Evolutionary conservation across 2,888 invertebrate species (phyloP), one percentile per base, ranked within the genome.

Genomic region (Zhuqinia jingwanae): DNA sequence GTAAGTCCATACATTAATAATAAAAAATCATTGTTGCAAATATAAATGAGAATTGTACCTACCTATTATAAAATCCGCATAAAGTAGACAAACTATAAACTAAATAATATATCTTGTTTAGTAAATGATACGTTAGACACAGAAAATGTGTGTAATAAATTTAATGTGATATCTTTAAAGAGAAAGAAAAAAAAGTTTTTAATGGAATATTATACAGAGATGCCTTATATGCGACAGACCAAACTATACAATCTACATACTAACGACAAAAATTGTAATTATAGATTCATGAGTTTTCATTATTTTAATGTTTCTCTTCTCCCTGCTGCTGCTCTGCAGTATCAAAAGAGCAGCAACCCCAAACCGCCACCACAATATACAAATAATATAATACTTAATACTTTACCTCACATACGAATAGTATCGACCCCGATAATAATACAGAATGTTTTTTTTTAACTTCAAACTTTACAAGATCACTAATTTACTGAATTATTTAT

Each of bases 201-300:
- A 30, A 58, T 47, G 76, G 22, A 76, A 60, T 60, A 60, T 60
- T 36, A 60, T 60, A 30, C 27, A 25, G 2, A 60, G 30, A 5
- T 27, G 15, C 60, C 30, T 15, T 30, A 25, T 15, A 60, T 27
- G 60, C n/a, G 36, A 36, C 8, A 36, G 8, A 36, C 8, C n/a
- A n/a, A n/a, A 36, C 36, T n/a, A 58, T 58, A 13, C 60, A 15
- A 70, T 25, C 70, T 68, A 20, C 68, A 36, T 70, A 70, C 20
- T 25, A 47, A 45, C 45, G 3, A 30, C 27, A 6, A 25, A n/a
- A 60, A 78, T 11, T 1, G 63, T 78, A 78, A 78, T 78, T 78
- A 78, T 78, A 56, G 63, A 78, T 78, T 63, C 78, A 78, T 47
- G 78, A 27, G 27, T 45, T 78, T 78, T 78, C 53, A 56, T 70